Base-by-base conservation (phyloP, 2,113 vertebrate genomes). In the Neogobius melanostomus region DNA sequence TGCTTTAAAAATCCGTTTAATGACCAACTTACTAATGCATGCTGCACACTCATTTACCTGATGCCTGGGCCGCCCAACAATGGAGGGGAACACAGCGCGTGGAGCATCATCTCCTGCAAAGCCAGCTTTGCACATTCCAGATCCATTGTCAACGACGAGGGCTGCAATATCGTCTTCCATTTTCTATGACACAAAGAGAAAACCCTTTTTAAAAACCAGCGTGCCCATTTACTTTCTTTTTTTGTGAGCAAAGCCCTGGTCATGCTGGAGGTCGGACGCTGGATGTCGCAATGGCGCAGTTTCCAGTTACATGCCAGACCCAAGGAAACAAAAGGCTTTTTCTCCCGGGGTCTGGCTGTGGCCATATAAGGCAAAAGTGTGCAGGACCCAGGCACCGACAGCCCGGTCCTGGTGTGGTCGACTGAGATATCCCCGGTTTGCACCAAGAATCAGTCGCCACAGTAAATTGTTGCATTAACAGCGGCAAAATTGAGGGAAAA, bases 361-460 rank as follows among this genome's bases (percentile, higher is more conserved):
- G 88, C 96, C 95, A 96, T 97, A 97, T 96, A 96, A 94, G 96
- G 96, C 84, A 94, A 97, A 90, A 86, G 91, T 75, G 82, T 70
- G 88, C 84, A 83, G 74, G 84, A 85, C 79, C 79, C 79, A 63
- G 81, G 84, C 72, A 71, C 59, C 64, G 71, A 75, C 80, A 72
- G 72, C 85, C 72, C 82, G 87, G 85, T 62, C 89, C 86, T 86
- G 68, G 77, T 36, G 28, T 36, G 28, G 28, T 36, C 28, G 3
- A 36, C 28, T 36, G 28, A 1, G 28, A 36, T 36, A 36, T 4
- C 28, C 28, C 28, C 28, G 28, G 3, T 36, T 3, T 36, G 28
- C 4, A 4, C 28, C 28, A 36, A 21, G 21, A 21, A 21, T 36
- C 28, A 36, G 28, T 36, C 28, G 28, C 28, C 28, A 36, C 28